Evolutionary conservation across 2,888 invertebrate genomes (phyloP).

Genomic region (Furcula furcula): DNA sequence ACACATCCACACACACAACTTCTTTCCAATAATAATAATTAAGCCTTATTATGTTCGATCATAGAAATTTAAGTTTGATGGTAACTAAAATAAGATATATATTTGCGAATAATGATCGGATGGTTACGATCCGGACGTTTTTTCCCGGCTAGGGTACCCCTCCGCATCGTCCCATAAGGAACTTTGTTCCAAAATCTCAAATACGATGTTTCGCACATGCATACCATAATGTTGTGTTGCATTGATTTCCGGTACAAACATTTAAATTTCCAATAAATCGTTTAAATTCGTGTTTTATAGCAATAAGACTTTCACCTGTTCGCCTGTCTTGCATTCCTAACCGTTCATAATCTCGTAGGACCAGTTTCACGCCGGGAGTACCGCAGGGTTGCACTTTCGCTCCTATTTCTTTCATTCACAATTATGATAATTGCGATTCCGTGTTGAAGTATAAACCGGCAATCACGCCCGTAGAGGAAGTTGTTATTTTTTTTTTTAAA

Average conservation of each 20-base stretch:
- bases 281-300: conserved; percentile 1
- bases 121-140: no score
- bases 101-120: no score
- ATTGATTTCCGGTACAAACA: background rate
- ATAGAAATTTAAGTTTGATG: no score
- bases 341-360: conserved; percentile 16
- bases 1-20: no score
- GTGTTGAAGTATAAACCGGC: background rate
- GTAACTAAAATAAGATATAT: no score
- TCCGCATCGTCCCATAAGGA: no score
- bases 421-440: conserved; percentile 1
- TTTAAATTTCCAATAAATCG: background rate
- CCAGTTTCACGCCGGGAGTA: conserved; percentile 17
- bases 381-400: conserved; percentile 18
- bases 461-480: background rate
- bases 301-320: conserved; percentile 1
- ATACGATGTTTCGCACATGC: background rate
- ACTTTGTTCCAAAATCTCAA: no score
- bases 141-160: no score
- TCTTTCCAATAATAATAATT: no score
- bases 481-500: background rate
- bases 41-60: no score
- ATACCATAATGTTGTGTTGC: background rate
- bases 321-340: background rate
- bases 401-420: conserved; percentile 2